Base-by-base conservation (phyloP, 2,888 invertebrate genomes). In the Achlya flavicornis region DNA sequence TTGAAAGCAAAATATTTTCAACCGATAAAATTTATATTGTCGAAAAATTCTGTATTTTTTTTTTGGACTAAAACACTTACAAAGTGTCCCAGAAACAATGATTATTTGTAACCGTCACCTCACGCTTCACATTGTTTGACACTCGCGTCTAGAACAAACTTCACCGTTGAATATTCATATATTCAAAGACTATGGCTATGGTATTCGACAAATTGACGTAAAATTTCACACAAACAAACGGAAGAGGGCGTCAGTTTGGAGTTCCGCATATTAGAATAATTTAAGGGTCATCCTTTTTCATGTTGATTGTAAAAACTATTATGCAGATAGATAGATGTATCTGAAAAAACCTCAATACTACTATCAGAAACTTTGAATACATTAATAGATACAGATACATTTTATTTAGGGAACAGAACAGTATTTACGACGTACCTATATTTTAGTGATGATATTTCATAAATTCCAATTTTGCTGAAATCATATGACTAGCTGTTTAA, bases 201-300 rank as follows among this genome's bases (percentile, higher is more conserved):
- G 83, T 79, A 88, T 89, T 88, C 85, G 85, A 87, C 89, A 91
- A 90, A 89, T 89, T 90, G 89, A 87, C 90, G 88, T 86, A 85
- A 89, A 88, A 89, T 92, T 92, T 93, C 92, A 92, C 92, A 90
- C 92, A 92, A 92, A 91, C 87, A 89, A 70, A 77, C 71, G 68
- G 72, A 79, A 74, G 75, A 66, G 73, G 61, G 14, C 32, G n/a
- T 16, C 26, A 12, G 10, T 11, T 63, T 35, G 26, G 26, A 26
- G 60, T 11, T 41, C 41, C 60, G 14, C 53, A 19, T 53, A 19
- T 53, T 3, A 53, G 10, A 19, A 53, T n/a, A 46, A 46, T 46
- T 14, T n/a, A 46, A 7, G n/a, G 46, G n/a, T 46, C 6, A 41
- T 41, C 41, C 41, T 41, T 41, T 41, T 41, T 41, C 41, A 10